Conservation (phyloP, 1,140 invertebrate species). For the Pachyrhynchus sulphureomaculatus region DNA sequence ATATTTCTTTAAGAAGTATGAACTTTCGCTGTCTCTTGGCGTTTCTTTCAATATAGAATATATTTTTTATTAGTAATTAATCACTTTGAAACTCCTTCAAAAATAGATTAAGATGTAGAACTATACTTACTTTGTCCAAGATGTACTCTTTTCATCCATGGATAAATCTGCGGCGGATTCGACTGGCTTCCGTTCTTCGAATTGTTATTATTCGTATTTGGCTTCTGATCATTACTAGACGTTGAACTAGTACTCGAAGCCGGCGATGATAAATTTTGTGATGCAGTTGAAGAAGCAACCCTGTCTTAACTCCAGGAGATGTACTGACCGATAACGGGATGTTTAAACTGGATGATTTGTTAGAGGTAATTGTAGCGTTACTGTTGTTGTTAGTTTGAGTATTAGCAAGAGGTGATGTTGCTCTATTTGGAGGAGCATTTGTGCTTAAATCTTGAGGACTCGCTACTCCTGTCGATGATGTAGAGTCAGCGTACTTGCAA, state of each 20-base stretch:
- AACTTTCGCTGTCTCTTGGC: too few species aligned
- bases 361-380: slow-evolving; percentile 50
- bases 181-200: slow-evolving; percentile 52
- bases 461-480: slow-evolving; percentile 66
- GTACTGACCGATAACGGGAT: slow-evolving; percentile 58
- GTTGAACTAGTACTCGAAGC: slow-evolving; percentile 71
- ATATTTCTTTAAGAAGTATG: too few species aligned
- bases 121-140: slow-evolving; percentile 94
- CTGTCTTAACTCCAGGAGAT: slow-evolving; percentile 53
- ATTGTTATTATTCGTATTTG: slow-evolving; percentile 57
- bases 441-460: slow-evolving; percentile 82
- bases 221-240: slow-evolving; percentile 64
- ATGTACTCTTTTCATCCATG: slow-evolving; percentile 97
- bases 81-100: too few species aligned
- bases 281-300: slow-evolving; percentile 53
- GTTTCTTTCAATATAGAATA: too few species aligned
- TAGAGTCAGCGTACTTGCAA: slow-evolving; percentile 71
- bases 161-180: slow-evolving; percentile 88
- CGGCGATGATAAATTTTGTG: slow-evolving; percentile 66
- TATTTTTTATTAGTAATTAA: too few species aligned
- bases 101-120: too few species aligned
- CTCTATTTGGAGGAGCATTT: slow-evolving; percentile 56
- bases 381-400: slow-evolving; percentile 49
- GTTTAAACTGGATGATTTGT: slow-evolving; percentile 49
- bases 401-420: slow-evolving; percentile 57